Conservation (phyloP, 2,888 invertebrate genomes). For the Branchipolynoe longqiensis region DNA sequence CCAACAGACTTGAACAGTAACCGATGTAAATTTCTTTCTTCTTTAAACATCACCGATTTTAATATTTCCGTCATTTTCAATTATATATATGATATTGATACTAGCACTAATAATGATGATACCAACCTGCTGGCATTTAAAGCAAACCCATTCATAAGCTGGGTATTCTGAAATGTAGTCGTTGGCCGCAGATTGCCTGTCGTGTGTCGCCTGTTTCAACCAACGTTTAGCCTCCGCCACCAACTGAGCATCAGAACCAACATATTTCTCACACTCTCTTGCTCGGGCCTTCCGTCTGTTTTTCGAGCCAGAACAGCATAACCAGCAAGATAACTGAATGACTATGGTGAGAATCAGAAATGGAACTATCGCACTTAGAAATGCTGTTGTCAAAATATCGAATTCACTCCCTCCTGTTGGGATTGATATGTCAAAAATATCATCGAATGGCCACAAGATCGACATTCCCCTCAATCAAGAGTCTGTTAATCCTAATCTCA, state of each 20-base stretch:
- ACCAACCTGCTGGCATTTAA: slow-evolving; percentile 55
- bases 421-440: slow-evolving; percentile 40
- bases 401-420: slow-evolving; percentile 40
- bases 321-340: slow-evolving; percentile 32
- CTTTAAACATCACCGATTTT: no score
- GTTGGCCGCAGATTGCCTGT: slow-evolving; percentile 42
- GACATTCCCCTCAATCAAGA: slow-evolving; percentile 11
- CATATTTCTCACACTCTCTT: background rate
- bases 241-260: background rate
- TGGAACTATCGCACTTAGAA: slow-evolving; percentile 36
- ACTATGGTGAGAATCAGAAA: slow-evolving; percentile 18
- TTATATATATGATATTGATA: no score
- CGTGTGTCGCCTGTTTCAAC: slow-evolving; percentile 28
- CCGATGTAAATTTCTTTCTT: no score
- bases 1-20: no score
- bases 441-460: slow-evolving; percentile 41
- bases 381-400: slow-evolving; percentile 31
- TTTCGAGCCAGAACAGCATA: slow-evolving; percentile 18
- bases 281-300: background rate
- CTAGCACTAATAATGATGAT: no score
- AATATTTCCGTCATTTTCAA: no score
- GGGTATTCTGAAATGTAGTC: slow-evolving; percentile 24
- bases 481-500: background rate
- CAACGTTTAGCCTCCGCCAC: slow-evolving; percentile 28
- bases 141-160: slow-evolving; percentile 53